Base-by-base conservation (phyloP, 1,140 invertebrate species). In the Andrena cerasifolii region DNA sequence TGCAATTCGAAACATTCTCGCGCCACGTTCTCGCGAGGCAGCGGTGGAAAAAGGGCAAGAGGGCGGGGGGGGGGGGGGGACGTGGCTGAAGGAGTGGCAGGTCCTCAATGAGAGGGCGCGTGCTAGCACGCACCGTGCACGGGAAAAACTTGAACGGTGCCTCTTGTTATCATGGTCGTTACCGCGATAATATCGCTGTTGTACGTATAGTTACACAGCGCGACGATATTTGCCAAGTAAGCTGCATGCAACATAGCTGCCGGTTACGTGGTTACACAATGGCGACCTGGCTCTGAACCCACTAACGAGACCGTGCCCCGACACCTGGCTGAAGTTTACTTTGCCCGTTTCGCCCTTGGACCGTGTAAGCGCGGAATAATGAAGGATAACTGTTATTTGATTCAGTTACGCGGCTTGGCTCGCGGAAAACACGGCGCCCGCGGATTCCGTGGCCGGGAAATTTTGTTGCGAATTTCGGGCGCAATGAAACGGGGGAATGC, bases 301-400 rank as follows among this genome's bases (percentile, higher is more conserved):
- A 63, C 73, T 85, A 85, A 85, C 83, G 83, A 85, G 78, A 68
- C 68, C 67, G 72, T 77, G 66, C 53, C 61, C 65, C 73, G 82
- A 84, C 83, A 84, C 82, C 83, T 74, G 73, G 59, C 49, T 18
- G 63, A 66, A 84, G 73, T 80, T 85, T 84, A 74, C 62, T 80
- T 74, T 79, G 66, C 54, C 58, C 49, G n/a, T 40, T 77, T 61
- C 74, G 61, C 67, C 53, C 71, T 61, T 72, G 61, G 51, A 71
- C 58, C 63, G 66, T 73, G 56, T 65, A 65, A 71, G 76, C 66
- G 53, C 47, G 67, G 63, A 84, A 85, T 85, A 84, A 84, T 78
- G 78, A 84, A 74, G 82, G 82, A 71, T 83, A 85, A 85, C 83
- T 74, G 74, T 80, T 84, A 81, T 80, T 84, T 78, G 68, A 84